A percentile compares a stretch with the other conserved stretches of the same genome.
Evolutionary conservation across 2,113 vertebrate species (phyloP).

Genomic region (Tenebrosternarchus preto): DNA sequence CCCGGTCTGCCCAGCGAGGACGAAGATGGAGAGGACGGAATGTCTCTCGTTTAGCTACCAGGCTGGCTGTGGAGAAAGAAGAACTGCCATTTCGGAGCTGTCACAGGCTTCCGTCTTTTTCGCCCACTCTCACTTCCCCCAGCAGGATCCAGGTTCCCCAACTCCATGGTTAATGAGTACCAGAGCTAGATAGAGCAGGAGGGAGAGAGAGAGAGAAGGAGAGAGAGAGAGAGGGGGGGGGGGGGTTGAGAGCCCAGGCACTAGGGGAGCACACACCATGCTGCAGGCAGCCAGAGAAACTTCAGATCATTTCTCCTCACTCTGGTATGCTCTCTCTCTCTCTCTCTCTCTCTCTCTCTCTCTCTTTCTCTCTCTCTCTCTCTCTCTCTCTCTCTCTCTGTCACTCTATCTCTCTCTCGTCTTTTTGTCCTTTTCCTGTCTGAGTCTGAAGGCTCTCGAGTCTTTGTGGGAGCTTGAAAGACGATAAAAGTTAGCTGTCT

Average conservation of each 20-base stretch:
- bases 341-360: background rate
- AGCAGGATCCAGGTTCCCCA: constrained; percentile 52
- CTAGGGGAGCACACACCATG: constrained; percentile 48
- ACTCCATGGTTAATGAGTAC: constrained; percentile 63
- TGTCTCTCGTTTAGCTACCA: background rate
- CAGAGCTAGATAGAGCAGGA: constrained; percentile 53
- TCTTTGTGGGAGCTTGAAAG: constrained; percentile 9
- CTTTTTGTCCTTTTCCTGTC: constrained; percentile 42
- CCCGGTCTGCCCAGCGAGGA: too few relatives aligned
- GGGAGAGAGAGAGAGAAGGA: constrained; percentile 45
- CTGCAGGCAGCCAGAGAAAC: constrained; percentile 53
- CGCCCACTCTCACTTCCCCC: constrained; percentile 5
- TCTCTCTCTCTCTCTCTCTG: constrained; percentile 8
- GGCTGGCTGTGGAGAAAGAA: background rate
- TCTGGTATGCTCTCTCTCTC: constrained; percentile 18
- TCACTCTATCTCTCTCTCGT: background rate
- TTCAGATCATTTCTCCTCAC: constrained; percentile 44
- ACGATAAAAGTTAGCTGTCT: background rate
- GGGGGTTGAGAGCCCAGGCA: constrained; percentile 40
- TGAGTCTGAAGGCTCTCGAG: constrained; percentile 29
- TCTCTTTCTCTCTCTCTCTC: constrained; percentile 26
- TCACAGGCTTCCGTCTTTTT: background rate
- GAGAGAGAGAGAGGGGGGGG: constrained; percentile 48
- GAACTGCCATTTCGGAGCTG: background rate
- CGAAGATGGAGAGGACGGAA: too few relatives aligned